Evolutionary conservation across 1,140 invertebrate species (phyloP), one percentile per base, ranked within the genome.

Genomic region (Bombus pascuorum): DNA sequence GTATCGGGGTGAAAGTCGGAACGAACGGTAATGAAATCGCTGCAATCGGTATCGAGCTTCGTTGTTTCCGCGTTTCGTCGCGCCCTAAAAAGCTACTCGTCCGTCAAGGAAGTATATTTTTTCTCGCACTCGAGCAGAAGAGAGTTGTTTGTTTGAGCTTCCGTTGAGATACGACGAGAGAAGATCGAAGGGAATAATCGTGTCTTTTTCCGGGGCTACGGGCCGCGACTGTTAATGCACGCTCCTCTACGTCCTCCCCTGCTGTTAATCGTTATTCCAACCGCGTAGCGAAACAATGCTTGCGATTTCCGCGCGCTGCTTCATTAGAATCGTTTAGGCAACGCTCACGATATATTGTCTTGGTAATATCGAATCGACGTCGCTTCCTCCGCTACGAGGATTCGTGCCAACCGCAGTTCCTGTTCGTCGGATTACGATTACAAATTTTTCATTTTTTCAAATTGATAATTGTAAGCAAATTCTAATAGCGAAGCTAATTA

Each of bases 231-330:
- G 42, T 44, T 59, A 59, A 81, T 37, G 77, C 34, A 34, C 34
- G 5, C 6, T 22, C 5, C 8, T 34, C 32, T 32, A 15, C 18
- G 18, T 9, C 18, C 32, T 34, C 34, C 18, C 47, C 47, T 53
- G 47, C 32, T 15, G 34, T 6, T n/a, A 62, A 74, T 85, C 42
- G 42, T 81, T 74, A 85, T 85, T 85, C 84, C n/a, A 6, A 79
- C 15, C 84, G 47, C 84, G 84, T 22, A 34, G 6, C 34, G 84
- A 81, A 75, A 85, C 84, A 85, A 85, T 85, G 84, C 84, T 74
- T 81, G 79, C 84, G 79, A 85, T 85, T 81, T 85, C 84, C 84
- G 78, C 47, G 44, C 84, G 47, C 37, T 37, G 71, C 78, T 68
- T 81, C 71, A 65, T 85, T 85, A 85, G 79, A 81, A 75, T 85